Percentiles rank a stretch among this genome's conserved stretches.
Conservation (phyloP, 2,888 invertebrate species). For the Drosophila sordidula region DNA sequence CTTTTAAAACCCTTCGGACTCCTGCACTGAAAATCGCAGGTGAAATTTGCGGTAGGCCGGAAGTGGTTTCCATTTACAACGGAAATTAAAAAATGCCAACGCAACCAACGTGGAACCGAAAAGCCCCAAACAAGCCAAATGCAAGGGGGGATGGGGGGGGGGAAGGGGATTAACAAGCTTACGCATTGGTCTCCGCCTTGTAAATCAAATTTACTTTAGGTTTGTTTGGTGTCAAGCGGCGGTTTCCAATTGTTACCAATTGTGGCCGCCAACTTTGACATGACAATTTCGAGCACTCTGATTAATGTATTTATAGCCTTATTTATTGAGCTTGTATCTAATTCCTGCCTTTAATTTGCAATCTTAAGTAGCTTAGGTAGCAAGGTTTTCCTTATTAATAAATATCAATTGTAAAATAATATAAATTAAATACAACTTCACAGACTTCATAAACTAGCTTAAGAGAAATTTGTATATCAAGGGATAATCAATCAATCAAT, state of each 20-base stretch:
- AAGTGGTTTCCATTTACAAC: slow-evolving; percentile 78
- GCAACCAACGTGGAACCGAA: slow-evolving; percentile 22
- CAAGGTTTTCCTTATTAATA: no score
- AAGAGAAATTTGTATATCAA: no score
- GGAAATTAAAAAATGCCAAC: slow-evolving; percentile 78
- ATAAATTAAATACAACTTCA: no score
- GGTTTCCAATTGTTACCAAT: slow-evolving; percentile 31
- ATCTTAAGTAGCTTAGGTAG: no score
- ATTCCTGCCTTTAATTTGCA: no score
- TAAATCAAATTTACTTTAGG: slow-evolving; percentile 8
- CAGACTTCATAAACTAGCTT: no score
- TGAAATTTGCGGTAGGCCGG: slow-evolving; percentile 33
- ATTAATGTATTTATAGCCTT: slow-evolving; percentile 4
- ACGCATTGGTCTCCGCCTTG: neutral
- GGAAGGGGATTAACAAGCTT: slow-evolving; percentile 58
- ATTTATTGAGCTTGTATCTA: neutral
- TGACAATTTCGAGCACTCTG: neutral
- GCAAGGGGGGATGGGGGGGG: neutral
- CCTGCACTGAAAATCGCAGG: slow-evolving; percentile 13
- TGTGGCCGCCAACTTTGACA: slow-evolving; percentile 6
- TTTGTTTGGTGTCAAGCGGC: slow-evolving; percentile 23
- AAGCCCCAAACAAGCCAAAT: slow-evolving; percentile 19
- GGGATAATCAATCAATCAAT: no score
- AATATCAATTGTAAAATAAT: no score
- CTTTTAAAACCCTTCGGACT: slow-evolving; percentile 12